Base-by-base conservation (phyloP, 1,140 invertebrate genomes). In the Limonius californicus region DNA sequence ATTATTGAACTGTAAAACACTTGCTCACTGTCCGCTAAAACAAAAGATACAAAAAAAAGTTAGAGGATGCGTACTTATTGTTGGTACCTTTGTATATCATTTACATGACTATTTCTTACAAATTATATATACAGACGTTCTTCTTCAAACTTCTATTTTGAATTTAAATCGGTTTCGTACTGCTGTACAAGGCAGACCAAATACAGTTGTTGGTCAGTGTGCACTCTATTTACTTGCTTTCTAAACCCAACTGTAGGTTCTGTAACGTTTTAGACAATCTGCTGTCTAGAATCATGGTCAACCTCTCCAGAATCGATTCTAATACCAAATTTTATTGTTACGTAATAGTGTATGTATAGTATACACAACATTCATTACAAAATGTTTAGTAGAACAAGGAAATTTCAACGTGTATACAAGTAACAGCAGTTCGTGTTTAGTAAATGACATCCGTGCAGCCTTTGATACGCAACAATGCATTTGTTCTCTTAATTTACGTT, bases 341-440 rank as follows among this genome's bases (percentile, higher is more conserved):
- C 27, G 18, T 27, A 16, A 55, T 54, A 54, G 16, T 19, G 50
- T 21, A 30, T 50, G 12, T 50, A 50, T 50, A 50, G 16, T 50
- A 50, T 50, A 50, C 45, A 55, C 27, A 55, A 55, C 54, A 55
- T 55, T 55, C 19, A 20, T 27, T 61, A 61, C 50, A 61, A 61
- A 61, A 61, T 27, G 50, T 39, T 61, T 50, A 50, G 19, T 50
- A 50, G 18, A 61, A 54, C 30, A 21, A 23, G 54, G 18, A 9
- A 16, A 27, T n/a, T 55, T 55, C 45, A 57, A 57, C 18, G 27
- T 57, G 50, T 61, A 61, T 47, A 61, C 50, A 54, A 50, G 27
- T 61, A 61, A 61, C 18, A 54, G 50, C 30, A 47, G 32, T 32
- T 32, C 20, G 9, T 39, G 47, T 61, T 50, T 50, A 35, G 21